These are phyloP conservation scores for Dendrolimus kikuchii DNA, from an alignment of 1,140 invertebrate genomes.

Conservation along the genomic window DNA sequence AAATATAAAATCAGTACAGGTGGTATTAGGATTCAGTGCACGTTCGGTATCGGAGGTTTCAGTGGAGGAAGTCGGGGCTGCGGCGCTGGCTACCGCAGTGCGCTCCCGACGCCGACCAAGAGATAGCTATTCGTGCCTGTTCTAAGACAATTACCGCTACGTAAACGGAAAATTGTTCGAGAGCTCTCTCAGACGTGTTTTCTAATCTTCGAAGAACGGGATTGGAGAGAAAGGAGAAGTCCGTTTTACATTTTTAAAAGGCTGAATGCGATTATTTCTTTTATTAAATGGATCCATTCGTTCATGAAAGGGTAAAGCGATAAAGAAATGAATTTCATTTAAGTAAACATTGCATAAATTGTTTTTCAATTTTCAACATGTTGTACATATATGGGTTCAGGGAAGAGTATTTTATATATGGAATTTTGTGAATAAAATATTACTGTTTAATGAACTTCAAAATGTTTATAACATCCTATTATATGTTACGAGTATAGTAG, in stretches of 20 bases:
- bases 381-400: too few relatives aligned
- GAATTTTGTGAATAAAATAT: too few relatives aligned
- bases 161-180: constrained; percentile 63
- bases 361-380: too few relatives aligned
- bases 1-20: constrained; percentile 68
- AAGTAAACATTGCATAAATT: constrained; percentile 13
- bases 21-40: constrained; percentile 58
- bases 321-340: constrained; percentile 2
- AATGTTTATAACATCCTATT: too few relatives aligned
- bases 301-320: constrained; percentile 8
- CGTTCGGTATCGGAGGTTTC: constrained; percentile 55
- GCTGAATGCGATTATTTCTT: constrained; percentile 19
- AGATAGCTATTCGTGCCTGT: constrained; percentile 44
- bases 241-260: constrained; percentile 24
- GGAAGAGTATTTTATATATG: too few relatives aligned
- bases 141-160: constrained; percentile 64
- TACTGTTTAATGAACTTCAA: too few relatives aligned
- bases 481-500: too few relatives aligned
- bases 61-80: constrained; percentile 33
- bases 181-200: constrained; percentile 56
- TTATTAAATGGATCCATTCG: constrained; percentile 10
- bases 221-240: constrained; percentile 30
- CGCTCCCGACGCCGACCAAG: constrained; percentile 32
- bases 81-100: constrained; percentile 50
- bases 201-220: constrained; percentile 43